These are phyloP conservation scores for Lapara coniferarum DNA, from an alignment of 2,888 invertebrate species.

Conservation along the genomic window DNA sequence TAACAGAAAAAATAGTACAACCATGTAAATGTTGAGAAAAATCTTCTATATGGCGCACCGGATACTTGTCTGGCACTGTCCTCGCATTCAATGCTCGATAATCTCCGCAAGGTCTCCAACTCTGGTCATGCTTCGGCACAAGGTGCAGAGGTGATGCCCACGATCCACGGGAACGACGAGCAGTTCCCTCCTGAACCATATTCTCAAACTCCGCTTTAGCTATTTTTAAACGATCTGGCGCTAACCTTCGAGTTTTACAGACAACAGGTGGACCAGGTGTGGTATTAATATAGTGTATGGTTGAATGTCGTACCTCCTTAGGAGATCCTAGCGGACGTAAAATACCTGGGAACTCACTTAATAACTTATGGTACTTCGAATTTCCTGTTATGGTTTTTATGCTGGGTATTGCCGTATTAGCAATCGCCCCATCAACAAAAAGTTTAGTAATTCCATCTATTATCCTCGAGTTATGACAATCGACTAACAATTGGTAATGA, in stretches of 20 bases:
- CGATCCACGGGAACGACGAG: not conserved
- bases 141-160: not conserved
- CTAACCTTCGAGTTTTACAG: not conserved
- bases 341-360: not conserved
- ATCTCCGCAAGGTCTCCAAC: not conserved
- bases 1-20: not conserved
- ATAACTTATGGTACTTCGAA: not conserved
- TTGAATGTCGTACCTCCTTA: not conserved
- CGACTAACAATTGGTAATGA: not conserved
- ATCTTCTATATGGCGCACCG: slow-evolving; percentile 4
- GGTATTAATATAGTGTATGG: not conserved
- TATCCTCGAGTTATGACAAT: not conserved
- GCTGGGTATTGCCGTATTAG: not conserved
- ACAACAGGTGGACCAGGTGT: not conserved
- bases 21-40: not conserved
- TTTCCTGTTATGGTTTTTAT: not conserved
- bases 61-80: slow-evolving; percentile 7
- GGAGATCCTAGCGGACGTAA: too few species aligned
- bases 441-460: not conserved
- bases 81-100: not conserved
- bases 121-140: not conserved
- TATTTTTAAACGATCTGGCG: not conserved
- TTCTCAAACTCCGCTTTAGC: too few species aligned
- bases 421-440: too few species aligned
- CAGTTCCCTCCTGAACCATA: not conserved